Percentiles rank a stretch among this genome's conserved stretches.
phyloP scores from a whole-genome alignment of 2,113 vertebrate species.

The Oncorhynchus nerka region DNA sequence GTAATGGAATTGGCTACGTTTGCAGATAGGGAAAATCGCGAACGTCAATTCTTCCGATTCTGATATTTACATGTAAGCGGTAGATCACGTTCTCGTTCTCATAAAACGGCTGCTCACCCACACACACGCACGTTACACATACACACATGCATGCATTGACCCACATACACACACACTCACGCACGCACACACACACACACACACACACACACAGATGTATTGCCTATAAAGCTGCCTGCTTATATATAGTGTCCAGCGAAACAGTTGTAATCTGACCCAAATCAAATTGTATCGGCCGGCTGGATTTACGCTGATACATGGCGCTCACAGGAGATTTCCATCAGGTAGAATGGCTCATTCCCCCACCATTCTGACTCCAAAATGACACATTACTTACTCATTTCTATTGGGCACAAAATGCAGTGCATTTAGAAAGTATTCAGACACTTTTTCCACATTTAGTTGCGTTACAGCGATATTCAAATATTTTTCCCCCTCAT shows the following conservation, averaged over 20 bases:
- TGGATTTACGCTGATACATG: neutral
- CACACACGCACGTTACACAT: conserved; percentile 37
- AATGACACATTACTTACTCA: too few relatives aligned
- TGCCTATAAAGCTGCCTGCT: conserved; percentile 6
- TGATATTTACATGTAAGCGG: neutral
- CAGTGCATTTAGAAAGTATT: too few relatives aligned
- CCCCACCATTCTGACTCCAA: neutral
- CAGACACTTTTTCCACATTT: too few relatives aligned
- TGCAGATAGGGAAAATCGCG: too few relatives aligned
- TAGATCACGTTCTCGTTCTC: conserved; percentile 23
- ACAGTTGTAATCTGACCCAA: neutral
- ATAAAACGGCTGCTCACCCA: conserved; percentile 52
- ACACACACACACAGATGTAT: neutral
- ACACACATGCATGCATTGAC: conserved; percentile 1
- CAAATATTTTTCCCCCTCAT: too few relatives aligned
- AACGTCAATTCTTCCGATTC: too few relatives aligned
- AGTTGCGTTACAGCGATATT: too few relatives aligned
- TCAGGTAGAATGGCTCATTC: neutral
- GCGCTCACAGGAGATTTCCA: neutral
- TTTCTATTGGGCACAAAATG: too few relatives aligned
- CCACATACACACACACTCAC: conserved; percentile 11
- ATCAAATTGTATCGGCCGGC: neutral
- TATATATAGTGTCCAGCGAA: neutral
- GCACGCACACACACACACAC: conserved; percentile 13
- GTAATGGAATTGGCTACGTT: too few relatives aligned